Evolutionary conservation across 2,797 vertebrate species (phyloP).

Genomic region (Hirundo rustica): DNA sequence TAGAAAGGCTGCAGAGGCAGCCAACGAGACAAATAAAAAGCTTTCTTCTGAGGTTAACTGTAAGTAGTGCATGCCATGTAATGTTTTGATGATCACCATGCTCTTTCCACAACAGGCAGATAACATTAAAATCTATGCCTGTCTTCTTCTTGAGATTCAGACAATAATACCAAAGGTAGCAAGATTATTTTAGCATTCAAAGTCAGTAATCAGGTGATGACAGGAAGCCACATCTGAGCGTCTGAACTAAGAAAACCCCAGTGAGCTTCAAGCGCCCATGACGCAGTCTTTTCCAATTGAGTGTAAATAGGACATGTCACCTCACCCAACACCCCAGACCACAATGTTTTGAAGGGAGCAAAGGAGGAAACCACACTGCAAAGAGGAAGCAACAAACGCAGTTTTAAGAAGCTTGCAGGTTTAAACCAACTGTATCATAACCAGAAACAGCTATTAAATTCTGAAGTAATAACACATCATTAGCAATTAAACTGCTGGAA

Average conservation of each 20-base stretch:
- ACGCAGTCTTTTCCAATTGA: slow-evolving; percentile 37
- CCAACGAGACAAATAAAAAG: not conserved
- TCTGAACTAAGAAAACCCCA: slow-evolving; percentile 35
- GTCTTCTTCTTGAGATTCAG: not conserved
- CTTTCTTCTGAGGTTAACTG: not conserved
- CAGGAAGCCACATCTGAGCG: slow-evolving; percentile 40
- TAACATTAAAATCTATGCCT: not conserved
- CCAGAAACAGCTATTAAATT: slow-evolving; percentile 51
- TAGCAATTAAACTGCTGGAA: slow-evolving; percentile 34
- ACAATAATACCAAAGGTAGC: not conserved
- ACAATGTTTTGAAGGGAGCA: slow-evolving; percentile 23
- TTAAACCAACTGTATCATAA: slow-evolving; percentile 27
- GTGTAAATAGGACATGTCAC: slow-evolving; percentile 36
- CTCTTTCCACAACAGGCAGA: not conserved
- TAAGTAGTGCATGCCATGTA: not conserved
- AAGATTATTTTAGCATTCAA: not conserved
- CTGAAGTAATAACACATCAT: slow-evolving; percentile 31
- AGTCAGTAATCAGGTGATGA: slow-evolving; percentile 9
- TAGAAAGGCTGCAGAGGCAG: not conserved
- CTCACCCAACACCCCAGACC: not conserved
- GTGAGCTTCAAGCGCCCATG: slow-evolving; percentile 17
- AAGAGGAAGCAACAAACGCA: slow-evolving; percentile 47
- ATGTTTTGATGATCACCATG: not conserved
- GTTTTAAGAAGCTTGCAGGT: slow-evolving; percentile 15
- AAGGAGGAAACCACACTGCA: slow-evolving; percentile 51